Evolutionary conservation across 2,888 invertebrate species (phyloP).

Genomic region (Lithosia quadra): DNA sequence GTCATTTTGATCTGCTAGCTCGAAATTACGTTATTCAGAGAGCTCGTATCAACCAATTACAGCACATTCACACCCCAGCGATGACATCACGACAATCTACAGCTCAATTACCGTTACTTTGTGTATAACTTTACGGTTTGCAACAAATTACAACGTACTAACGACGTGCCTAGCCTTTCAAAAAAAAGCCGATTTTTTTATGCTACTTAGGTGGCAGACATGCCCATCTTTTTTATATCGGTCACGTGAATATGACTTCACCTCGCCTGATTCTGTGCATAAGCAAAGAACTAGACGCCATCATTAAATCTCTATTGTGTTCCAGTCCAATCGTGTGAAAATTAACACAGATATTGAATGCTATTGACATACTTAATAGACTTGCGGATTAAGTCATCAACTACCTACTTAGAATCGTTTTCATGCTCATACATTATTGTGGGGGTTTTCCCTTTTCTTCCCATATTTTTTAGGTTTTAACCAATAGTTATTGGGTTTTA

Average conservation of each 20-base stretch:
- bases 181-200: background rate
- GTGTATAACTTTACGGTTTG: background rate
- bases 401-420: too few relatives aligned
- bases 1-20: background rate
- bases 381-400: background rate
- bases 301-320: constrained; percentile 1
- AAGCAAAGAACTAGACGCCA: background rate
- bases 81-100: constrained; percentile 36
- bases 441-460: too few relatives aligned
- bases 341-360: constrained; percentile 10
- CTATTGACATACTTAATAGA: background rate
- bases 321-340: constrained; percentile 4
- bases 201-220: too few relatives aligned
- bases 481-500: too few relatives aligned
- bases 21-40: background rate
- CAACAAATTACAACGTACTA: background rate
- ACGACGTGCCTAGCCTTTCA: background rate
- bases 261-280: too few relatives aligned
- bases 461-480: too few relatives aligned
- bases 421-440: too few relatives aligned
- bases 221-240: too few relatives aligned
- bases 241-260: too few relatives aligned
- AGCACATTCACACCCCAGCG: constrained; percentile 40
- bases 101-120: background rate
- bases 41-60: constrained; percentile 33